Conservation (phyloP, 2,888 invertebrate species). For the Torymus tubicola region DNA sequence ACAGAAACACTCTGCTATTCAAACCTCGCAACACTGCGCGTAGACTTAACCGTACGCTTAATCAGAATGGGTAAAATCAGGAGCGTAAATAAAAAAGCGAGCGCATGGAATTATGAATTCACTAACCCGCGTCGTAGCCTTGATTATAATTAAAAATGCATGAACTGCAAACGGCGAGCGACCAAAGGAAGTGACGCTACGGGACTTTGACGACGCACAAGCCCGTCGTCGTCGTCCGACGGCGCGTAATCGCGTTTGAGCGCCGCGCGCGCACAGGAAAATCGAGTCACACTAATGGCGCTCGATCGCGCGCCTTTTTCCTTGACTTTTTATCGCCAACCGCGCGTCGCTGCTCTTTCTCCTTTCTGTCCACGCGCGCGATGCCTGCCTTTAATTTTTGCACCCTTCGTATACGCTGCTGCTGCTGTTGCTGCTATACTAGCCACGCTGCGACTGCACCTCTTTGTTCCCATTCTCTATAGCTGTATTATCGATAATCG, state of each 20-base stretch:
- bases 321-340: background rate
- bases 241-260: slow-evolving; percentile 26
- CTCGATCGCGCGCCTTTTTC: slow-evolving; percentile 16
- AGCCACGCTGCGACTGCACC: too few relatives aligned
- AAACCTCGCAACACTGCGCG: too few relatives aligned
- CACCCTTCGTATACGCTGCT: background rate
- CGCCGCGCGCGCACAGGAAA: background rate
- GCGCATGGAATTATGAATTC: background rate
- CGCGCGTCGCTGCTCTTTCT: too few relatives aligned
- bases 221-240: too few relatives aligned
- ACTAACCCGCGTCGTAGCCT: background rate
- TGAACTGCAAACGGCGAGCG: background rate
- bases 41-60: too few relatives aligned
- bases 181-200: background rate
- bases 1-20: too few relatives aligned
- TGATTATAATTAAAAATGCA: slow-evolving; percentile 20
- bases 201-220: too few relatives aligned
- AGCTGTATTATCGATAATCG: background rate
- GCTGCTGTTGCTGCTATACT: too few relatives aligned
- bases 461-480: background rate
- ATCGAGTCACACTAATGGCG: slow-evolving; percentile 45
- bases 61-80: background rate
- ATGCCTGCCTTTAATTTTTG: slow-evolving; percentile 35
- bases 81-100: background rate
- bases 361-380: background rate